Evolutionary conservation across 2,888 invertebrate species (phyloP), one percentile per base, ranked within the genome.

Genomic region (Drosophila seclusa): DNA sequence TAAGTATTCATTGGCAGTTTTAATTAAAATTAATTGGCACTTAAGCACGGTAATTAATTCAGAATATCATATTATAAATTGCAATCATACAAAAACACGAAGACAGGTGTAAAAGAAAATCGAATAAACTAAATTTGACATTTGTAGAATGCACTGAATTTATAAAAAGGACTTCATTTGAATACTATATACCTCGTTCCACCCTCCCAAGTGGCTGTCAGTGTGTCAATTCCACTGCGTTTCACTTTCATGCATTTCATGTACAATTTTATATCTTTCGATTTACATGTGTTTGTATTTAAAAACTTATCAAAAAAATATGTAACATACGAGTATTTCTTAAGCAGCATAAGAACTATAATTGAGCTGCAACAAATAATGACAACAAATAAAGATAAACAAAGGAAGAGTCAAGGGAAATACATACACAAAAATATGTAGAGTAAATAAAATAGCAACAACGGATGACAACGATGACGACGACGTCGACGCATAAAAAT

Each of bases 401-500:
- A 2, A 60, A 16, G 53, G 11, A 50, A 63, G 61, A 67, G 36
- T 49, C 31, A 45, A 42, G 32, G 54, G 58, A 75, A 45, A 80
- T 67, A 73, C 66, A 52, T 34, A 71, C 58, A 63, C 65, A 66
- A 65, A 74, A 60, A 78, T 72, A 57, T 75, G 62, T 49, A 68
- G 72, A 68, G 65, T 60, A 68, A 80, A 80, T 70, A 81, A 74
- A 78, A 81, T 67, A 55, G 62, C 63, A 68, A 48, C 71, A 61
- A 49, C 34, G 63, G 52, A 31, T 36, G 63, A 65, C 49, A 40
- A 32, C 38, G 27, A 48, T 52, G 58, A 53, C 52, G 57, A 27
- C 72, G 52, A 80, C 65, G 57, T 65, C 71, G 53, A 62, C 83
- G 76, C 74, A 83, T 81, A 74, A 82, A 82, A 83, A 82, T 82